Percentiles rank a stretch among this genome's conserved stretches.
phyloP scores from a whole-genome alignment of 2,888 invertebrate genomes.

The Sphaerophoria taeniata region DNA sequence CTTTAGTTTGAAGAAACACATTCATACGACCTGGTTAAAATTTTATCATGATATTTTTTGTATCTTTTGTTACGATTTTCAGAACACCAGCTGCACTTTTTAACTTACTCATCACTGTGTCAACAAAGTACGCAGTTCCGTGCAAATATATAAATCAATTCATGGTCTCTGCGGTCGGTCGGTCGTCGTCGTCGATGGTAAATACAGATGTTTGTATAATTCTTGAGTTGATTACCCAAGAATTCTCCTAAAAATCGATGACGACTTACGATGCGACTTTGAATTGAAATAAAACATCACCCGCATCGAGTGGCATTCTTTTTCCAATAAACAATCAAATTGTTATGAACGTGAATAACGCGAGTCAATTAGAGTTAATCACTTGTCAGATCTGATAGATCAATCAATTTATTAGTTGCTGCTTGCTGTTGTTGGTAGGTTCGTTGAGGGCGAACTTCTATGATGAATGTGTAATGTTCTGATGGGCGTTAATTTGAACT shows the following conservation, averaged over 20 bases:
- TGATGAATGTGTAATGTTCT: conserved; percentile 3
- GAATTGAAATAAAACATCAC: not conserved
- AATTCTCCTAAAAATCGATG: not conserved
- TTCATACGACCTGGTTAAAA: not conserved
- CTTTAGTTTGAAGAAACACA: not conserved
- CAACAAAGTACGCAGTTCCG: conserved; percentile 24
- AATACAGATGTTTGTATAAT: conserved; percentile 56
- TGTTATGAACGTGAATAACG: conserved; percentile 33
- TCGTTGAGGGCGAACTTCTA: not conserved
- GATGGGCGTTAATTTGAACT: conserved; percentile 7
- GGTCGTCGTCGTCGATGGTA: conserved; percentile 26
- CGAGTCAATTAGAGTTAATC: conserved; percentile 43
- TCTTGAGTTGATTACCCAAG: conserved; percentile 25
- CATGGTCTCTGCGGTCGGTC: too few species aligned
- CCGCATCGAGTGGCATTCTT: not conserved
- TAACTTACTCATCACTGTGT: conserved; percentile 63
- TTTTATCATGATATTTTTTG: not conserved
- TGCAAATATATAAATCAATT: conserved; percentile 66
- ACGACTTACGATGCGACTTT: not conserved
- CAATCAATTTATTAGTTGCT: conserved; percentile 18
- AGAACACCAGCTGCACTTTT: conserved; percentile 68
- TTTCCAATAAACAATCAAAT: conserved; percentile 23
- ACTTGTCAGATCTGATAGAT: conserved; percentile 42
- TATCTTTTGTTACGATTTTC: conserved; percentile 6
- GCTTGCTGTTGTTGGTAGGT: not conserved